These are phyloP conservation scores for Terrapene triunguis DNA, from an alignment of 2,113 vertebrate species.

Conservation along the genomic window DNA sequence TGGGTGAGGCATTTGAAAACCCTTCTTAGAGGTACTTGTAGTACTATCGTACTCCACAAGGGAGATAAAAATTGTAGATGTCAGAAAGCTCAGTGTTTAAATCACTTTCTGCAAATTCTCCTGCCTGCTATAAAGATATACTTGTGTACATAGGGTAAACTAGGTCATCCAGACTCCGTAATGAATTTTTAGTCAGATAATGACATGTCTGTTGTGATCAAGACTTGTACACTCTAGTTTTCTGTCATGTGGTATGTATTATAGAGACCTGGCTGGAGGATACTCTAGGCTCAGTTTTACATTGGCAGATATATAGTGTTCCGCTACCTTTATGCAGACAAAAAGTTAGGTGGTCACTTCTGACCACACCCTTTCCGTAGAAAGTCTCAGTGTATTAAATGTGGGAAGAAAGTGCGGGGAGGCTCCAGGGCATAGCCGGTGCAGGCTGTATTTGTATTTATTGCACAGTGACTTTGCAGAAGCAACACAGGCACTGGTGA, in stretches of 20 bases:
- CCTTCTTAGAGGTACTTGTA: neutral
- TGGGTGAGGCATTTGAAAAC: neutral
- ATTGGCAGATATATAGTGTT: neutral
- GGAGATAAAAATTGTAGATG: neutral
- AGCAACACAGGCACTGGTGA: neutral
- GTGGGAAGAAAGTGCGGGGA: neutral
- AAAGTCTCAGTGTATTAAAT: neutral
- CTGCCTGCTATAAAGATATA: neutral
- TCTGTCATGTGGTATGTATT: neutral
- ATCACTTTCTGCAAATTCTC: neutral
- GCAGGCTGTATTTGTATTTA: neutral
- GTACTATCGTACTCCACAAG: neutral
- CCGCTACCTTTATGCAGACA: neutral
- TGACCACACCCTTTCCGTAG: neutral
- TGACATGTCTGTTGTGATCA: neutral
- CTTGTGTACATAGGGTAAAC: neutral
- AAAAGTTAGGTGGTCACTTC: slow-evolving; percentile 1
- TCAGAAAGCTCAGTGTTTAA: neutral
- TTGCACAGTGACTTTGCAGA: neutral
- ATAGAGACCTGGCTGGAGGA: neutral
- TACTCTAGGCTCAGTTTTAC: neutral
- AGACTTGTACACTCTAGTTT: neutral
- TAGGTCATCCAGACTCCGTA: neutral
- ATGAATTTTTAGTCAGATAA: neutral
- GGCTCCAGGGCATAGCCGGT: neutral